These are phyloP conservation scores for Hippocampus abdominalis DNA, from an alignment of 2,113 vertebrate genomes.

Conservation along the genomic window DNA sequence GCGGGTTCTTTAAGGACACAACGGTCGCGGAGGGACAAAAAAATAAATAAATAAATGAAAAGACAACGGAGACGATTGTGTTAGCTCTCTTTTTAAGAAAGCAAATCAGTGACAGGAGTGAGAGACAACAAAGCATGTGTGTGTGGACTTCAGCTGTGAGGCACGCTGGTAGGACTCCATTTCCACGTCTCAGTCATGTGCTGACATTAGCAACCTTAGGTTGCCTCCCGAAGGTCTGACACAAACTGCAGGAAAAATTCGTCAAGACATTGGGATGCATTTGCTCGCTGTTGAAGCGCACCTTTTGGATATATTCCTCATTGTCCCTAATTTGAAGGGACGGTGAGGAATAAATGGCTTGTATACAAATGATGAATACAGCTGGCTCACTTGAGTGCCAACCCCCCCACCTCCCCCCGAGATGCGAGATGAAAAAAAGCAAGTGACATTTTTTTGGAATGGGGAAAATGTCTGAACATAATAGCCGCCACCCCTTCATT, in stretches of 20 bases:
- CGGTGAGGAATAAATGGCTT: no score
- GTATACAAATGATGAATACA: no score
- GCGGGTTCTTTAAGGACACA: slow-evolving; percentile 49
- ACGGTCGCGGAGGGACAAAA: not conserved
- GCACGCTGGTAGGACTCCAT: slow-evolving; percentile 26
- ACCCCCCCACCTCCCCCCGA: no score
- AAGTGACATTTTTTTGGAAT: no score
- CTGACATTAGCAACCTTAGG: slow-evolving; percentile 5
- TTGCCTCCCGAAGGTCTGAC: slow-evolving; percentile 16
- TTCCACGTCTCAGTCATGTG: slow-evolving; percentile 9
- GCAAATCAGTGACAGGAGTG: slow-evolving; percentile 52
- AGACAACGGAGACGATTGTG: slow-evolving; percentile 51
- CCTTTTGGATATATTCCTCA: no score
- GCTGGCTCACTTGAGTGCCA: no score
- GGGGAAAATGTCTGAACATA: no score
- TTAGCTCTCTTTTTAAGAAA: slow-evolving; percentile 35
- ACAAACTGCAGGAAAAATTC: slow-evolving; percentile 34
- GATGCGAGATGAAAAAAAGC: no score
- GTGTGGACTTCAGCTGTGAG: slow-evolving; percentile 46
- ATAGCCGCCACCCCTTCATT: no score
- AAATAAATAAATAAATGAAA: not conserved
- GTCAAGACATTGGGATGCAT: slow-evolving; percentile 37
- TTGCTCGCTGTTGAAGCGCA: not conserved
- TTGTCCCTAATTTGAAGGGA: no score
- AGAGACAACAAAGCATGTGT: slow-evolving; percentile 44